A percentile compares a stretch with the other conserved stretches of the same genome.
These are phyloP conservation scores for Manis javanica DNA, from an alignment of 2,797 vertebrate genomes.

Conservation along the genomic window DNA sequence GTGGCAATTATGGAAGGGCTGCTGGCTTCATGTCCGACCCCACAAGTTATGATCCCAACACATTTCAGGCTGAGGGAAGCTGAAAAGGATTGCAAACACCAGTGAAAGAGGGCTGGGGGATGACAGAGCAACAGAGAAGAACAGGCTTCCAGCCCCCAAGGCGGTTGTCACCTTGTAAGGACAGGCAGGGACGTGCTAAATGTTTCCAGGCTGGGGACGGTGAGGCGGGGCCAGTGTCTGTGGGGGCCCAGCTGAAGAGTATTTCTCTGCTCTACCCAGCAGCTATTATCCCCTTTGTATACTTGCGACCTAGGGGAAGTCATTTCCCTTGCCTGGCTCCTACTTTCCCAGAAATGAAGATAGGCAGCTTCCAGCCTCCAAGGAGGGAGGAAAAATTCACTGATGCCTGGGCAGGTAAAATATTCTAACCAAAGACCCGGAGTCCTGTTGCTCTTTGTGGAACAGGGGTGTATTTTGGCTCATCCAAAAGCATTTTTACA, in stretches of 20 bases:
- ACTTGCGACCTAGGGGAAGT: not conserved
- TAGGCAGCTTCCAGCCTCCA: not conserved
- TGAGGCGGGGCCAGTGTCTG: too few species aligned
- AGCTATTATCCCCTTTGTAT: not conserved
- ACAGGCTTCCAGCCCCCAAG: not conserved
- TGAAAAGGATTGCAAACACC: not conserved
- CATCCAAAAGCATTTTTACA: not conserved
- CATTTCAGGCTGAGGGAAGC: not conserved
- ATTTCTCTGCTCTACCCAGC: not conserved
- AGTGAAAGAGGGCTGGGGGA: not conserved
- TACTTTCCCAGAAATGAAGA: not conserved
- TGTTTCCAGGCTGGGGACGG: not conserved
- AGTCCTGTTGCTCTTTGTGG: not conserved
- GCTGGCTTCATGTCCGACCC: slow-evolving; percentile 66
- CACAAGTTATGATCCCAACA: not conserved
- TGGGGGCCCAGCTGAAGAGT: fast-evolving
- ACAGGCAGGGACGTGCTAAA: fast-evolving
- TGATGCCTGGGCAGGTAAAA: not conserved
- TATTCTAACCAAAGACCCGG: not conserved
- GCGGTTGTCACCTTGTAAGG: not conserved
- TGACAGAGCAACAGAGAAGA: not conserved
- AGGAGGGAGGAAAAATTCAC: not conserved
- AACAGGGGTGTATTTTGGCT: not conserved
- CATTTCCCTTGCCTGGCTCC: not conserved
- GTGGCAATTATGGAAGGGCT: slow-evolving; percentile 81